phyloP scores from a whole-genome alignment of 2,113 vertebrate species.

The Tupaia tana region DNA sequence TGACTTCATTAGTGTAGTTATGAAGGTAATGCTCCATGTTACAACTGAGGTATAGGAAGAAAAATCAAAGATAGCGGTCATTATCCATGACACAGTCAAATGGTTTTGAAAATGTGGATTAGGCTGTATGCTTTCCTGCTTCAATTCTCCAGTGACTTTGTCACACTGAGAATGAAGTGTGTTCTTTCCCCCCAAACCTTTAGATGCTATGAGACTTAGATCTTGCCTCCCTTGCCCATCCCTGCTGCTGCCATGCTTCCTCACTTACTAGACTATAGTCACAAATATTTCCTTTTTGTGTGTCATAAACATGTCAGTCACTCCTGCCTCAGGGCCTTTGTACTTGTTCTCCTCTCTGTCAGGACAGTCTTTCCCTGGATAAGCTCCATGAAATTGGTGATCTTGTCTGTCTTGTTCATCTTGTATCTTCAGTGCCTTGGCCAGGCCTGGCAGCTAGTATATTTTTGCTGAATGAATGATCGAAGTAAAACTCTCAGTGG shows the following conservation, averaged over 20 bases:
- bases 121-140: not conserved
- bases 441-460: not conserved
- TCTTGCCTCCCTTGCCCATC: not conserved
- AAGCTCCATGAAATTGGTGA: not conserved
- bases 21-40: not conserved
- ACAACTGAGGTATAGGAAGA: not conserved
- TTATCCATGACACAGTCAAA: not conserved
- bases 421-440: not conserved
- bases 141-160: slow-evolving; percentile 1
- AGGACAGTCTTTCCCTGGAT: not conserved
- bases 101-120: not conserved
- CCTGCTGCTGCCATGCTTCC: not conserved
- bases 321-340: slow-evolving; percentile 1
- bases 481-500: not conserved
- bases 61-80: slow-evolving; percentile 21
- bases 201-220: not conserved
- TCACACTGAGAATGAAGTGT: not conserved
- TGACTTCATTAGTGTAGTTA: not conserved
- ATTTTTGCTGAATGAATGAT: slow-evolving; percentile 17
- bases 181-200: not conserved
- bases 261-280: not conserved
- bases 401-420: not conserved
- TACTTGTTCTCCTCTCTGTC: not conserved
- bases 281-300: not conserved
- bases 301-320: not conserved